Conservation (phyloP, 2,797 vertebrate genomes). For the Percopsis omiscomaycus region DNA sequence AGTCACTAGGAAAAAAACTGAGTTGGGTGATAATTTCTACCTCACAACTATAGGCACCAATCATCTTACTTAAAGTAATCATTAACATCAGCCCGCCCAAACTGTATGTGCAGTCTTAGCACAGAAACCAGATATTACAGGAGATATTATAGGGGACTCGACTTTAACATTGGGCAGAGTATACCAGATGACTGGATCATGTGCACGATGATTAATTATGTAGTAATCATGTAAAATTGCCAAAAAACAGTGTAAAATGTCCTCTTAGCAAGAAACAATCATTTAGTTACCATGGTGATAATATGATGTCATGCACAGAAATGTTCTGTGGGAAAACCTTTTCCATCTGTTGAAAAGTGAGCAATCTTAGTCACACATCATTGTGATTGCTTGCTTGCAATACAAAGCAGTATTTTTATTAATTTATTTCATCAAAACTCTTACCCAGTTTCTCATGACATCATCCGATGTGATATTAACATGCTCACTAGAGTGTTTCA, state of each 20-base stretch:
- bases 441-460: conserved; percentile 70
- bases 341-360: conserved; percentile 59
- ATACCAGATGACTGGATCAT: too few relatives aligned
- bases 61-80: not conserved
- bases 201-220: too few relatives aligned
- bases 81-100: too few relatives aligned
- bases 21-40: too few relatives aligned
- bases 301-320: conserved; percentile 53
- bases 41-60: too few relatives aligned
- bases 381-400: not conserved
- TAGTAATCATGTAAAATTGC: too few relatives aligned
- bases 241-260: too few relatives aligned
- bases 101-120: too few relatives aligned
- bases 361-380: not conserved
- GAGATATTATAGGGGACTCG: too few relatives aligned
- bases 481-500: conserved; percentile 7
- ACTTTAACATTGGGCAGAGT: too few relatives aligned
- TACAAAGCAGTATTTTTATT: not conserved
- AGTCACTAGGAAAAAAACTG: too few relatives aligned
- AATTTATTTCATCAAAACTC: conserved; percentile 13
- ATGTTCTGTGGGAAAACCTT: conserved; percentile 52
- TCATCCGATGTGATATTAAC: conserved; percentile 33
- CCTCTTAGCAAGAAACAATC: not conserved
- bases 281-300: conserved; percentile 54
- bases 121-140: too few relatives aligned